Evolutionary conservation across 1,140 invertebrate genomes (phyloP).

Genomic region (Parasteatoda tepidariorum): DNA sequence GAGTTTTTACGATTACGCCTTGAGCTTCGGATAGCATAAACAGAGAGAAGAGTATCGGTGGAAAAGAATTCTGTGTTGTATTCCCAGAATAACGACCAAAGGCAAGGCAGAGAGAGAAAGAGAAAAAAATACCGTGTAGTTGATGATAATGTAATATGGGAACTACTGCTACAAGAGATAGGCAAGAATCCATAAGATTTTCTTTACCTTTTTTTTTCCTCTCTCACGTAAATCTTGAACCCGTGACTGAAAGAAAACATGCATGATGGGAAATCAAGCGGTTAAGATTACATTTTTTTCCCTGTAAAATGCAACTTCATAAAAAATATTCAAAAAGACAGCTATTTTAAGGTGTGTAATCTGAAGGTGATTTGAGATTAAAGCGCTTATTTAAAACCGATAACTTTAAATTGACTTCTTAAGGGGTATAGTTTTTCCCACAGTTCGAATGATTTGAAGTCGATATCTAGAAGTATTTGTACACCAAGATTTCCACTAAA

Average conservation of each 20-base stretch:
- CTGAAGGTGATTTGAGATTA: too few species aligned
- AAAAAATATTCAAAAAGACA: too few species aligned
- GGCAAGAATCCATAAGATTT: conserved; percentile 3
- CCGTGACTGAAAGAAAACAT: conserved; percentile 3
- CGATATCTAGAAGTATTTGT: too few species aligned
- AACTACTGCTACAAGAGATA: conserved; percentile 3
- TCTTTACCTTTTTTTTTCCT: not conserved
- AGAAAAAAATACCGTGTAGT: not conserved
- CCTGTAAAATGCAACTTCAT: too few species aligned
- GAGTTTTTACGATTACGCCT: not conserved
- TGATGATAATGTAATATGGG: conserved; percentile 22
- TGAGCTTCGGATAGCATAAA: not conserved
- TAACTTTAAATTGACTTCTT: too few species aligned
- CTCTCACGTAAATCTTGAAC: conserved; percentile 1
- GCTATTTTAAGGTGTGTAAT: too few species aligned
- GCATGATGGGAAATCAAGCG: conserved; percentile 17
- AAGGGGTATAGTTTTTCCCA: too few species aligned
- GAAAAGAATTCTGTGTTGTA: not conserved
- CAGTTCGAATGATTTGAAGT: too few species aligned
- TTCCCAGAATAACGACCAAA: too few species aligned
- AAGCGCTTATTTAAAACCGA: too few species aligned
- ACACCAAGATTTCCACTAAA: too few species aligned
- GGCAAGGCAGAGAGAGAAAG: not conserved
- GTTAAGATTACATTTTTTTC: conserved; percentile 4
- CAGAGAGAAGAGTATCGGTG: not conserved